Conservation (phyloP, 2,888 invertebrate species). For the Chrysina gloriosa region DNA sequence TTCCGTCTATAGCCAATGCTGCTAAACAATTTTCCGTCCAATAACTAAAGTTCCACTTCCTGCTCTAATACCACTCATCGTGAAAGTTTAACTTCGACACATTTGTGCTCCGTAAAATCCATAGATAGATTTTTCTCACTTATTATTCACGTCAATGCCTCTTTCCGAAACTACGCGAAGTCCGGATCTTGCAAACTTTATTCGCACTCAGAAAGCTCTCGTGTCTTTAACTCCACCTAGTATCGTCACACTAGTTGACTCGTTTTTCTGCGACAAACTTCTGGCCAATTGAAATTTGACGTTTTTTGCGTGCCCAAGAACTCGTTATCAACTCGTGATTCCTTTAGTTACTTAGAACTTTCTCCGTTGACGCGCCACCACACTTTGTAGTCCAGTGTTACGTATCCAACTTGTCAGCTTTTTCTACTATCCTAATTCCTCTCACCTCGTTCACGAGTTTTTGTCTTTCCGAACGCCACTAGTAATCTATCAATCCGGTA, state of each 20-base stretch:
- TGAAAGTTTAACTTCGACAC: slow-evolving; percentile 1
- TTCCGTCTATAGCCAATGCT: too few species aligned
- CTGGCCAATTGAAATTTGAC: slow-evolving; percentile 31
- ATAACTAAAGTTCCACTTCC: background rate
- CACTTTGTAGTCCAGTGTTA: slow-evolving; percentile 1
- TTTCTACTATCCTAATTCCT: slow-evolving; percentile 28
- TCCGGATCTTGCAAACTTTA: slow-evolving; percentile 16
- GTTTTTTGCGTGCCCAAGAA: slow-evolving; percentile 19
- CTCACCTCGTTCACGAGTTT: slow-evolving; percentile 31
- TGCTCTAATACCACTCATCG: background rate
- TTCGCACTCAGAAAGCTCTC: slow-evolving; percentile 16
- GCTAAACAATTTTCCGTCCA: too few species aligned
- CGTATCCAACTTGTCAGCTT: slow-evolving; percentile 23
- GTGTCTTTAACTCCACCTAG: slow-evolving; percentile 6
- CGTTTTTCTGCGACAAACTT: slow-evolving; percentile 33
- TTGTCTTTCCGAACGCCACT: slow-evolving; percentile 29
- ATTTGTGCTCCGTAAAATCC: slow-evolving; percentile 1
- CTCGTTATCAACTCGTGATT: slow-evolving; percentile 34
- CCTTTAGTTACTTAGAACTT: slow-evolving; percentile 30
- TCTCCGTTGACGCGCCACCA: slow-evolving; percentile 16
- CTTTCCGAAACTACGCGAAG: background rate
- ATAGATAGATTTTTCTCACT: slow-evolving; percentile 13
- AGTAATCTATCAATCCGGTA: slow-evolving; percentile 41
- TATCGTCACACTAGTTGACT: slow-evolving; percentile 1
- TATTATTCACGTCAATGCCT: slow-evolving; percentile 7